Conservation (phyloP, 2,797 vertebrate genomes). For the Hapalemur alaotrensis region DNA sequence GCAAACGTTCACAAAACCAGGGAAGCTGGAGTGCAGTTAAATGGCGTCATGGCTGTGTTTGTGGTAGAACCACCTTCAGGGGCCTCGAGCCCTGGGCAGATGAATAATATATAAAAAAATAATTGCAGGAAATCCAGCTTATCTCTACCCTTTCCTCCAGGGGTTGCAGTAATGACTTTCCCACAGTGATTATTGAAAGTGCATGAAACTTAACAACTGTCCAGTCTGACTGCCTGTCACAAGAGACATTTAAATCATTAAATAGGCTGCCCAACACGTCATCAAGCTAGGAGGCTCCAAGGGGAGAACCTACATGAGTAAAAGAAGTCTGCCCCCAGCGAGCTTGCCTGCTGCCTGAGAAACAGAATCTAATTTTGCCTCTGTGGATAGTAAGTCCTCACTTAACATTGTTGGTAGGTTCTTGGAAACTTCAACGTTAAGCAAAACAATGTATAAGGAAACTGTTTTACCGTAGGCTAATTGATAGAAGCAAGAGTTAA, state of each 20-base stretch:
- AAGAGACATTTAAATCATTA: neutral
- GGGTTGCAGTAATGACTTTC: neutral
- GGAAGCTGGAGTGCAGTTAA: no score
- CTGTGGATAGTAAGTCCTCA: neutral
- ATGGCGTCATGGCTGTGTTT: neutral
- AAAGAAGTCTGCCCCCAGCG: rapidly evolving
- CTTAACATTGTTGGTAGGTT: neutral
- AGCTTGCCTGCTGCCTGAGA: neutral
- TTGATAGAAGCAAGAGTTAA: neutral
- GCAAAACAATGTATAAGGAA: neutral
- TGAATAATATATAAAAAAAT: neutral
- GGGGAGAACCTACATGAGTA: neutral
- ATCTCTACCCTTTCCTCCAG: neutral
- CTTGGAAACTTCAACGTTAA: neutral
- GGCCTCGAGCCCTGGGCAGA: neutral
- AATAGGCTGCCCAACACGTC: neutral
- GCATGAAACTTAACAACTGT: neutral
- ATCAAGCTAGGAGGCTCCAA: neutral
- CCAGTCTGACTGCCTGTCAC: neutral
- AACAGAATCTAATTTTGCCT: neutral
- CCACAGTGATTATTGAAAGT: neutral
- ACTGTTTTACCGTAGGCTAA: neutral
- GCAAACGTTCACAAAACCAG: no score
- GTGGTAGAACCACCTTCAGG: neutral
- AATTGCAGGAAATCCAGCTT: neutral